Percentiles rank a stretch among this genome's conserved stretches.
phyloP scores from a whole-genome alignment of 1,140 invertebrate species.

The Muscidifurax raptorellus region DNA sequence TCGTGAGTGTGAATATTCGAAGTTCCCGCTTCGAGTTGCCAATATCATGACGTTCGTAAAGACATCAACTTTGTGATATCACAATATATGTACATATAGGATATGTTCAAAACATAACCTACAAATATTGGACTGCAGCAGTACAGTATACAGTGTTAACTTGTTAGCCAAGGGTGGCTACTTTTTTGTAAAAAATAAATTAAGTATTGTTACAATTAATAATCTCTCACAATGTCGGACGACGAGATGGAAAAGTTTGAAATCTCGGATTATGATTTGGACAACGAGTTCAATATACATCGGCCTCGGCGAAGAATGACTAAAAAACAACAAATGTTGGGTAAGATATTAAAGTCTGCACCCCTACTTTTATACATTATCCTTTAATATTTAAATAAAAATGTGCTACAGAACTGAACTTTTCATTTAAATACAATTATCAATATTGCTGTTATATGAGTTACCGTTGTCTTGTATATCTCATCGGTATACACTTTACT shows the following conservation, averaged over 20 bases:
- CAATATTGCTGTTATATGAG: neutral
- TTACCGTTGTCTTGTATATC: neutral
- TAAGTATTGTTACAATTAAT: neutral
- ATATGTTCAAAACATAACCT: neutral
- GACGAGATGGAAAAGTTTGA: constrained; percentile 95
- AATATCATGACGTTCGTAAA: too few relatives aligned
- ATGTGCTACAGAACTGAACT: neutral
- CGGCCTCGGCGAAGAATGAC: constrained; percentile 81
- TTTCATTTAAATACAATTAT: neutral
- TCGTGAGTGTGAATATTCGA: too few relatives aligned
- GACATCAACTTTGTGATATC: too few relatives aligned
- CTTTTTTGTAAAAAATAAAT: neutral
- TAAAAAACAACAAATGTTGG: constrained; percentile 95
- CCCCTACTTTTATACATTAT: neutral
- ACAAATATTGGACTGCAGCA: neutral
- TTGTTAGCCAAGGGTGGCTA: neutral
- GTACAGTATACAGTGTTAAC: too few relatives aligned
- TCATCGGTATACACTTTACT: too few relatives aligned
- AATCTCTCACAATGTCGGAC: constrained; percentile 81
- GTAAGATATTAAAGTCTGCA: constrained; percentile 75
- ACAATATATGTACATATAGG: too few relatives aligned
- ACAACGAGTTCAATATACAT: constrained; percentile 92
- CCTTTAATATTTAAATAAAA: neutral
- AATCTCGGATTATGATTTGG: constrained; percentile 94
- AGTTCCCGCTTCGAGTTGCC: too few relatives aligned